Percentiles rank a stretch among this genome's conserved stretches.
These are phyloP conservation scores for Poecilia picta DNA, from an alignment of 2,797 vertebrate species.

Conservation along the genomic window DNA sequence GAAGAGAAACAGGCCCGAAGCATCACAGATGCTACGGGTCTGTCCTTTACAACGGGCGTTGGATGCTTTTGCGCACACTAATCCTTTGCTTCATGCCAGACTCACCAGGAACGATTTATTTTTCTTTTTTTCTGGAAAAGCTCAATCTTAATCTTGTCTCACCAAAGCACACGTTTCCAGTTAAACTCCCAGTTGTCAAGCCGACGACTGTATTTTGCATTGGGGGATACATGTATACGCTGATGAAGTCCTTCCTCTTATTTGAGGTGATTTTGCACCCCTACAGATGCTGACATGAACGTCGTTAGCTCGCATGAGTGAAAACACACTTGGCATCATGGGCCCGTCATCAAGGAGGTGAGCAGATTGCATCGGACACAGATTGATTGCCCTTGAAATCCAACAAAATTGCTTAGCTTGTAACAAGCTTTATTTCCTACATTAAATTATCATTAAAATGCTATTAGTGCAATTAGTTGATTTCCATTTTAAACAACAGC, in stretches of 20 bases:
- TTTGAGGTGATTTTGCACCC: neutral
- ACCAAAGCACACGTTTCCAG: neutral
- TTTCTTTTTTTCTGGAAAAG: neutral
- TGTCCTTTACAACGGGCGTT: neutral
- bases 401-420: constrained; percentile 63
- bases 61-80: neutral
- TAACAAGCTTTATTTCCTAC: constrained; percentile 75
- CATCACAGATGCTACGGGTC: neutral
- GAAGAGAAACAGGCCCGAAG: neutral
- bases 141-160: neutral
- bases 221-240: neutral
- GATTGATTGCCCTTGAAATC: constrained; percentile 76
- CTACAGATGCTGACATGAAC: constrained; percentile 7
- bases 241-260: neutral
- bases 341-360: constrained; percentile 42
- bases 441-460: constrained; percentile 76
- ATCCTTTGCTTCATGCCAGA: neutral
- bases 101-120: neutral
- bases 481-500: constrained; percentile 67
- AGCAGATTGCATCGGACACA: constrained; percentile 61
- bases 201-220: neutral
- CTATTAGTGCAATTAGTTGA: constrained; percentile 69
- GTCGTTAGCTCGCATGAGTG: constrained; percentile 4
- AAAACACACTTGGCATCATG: constrained; percentile 27
- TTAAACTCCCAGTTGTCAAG: neutral